phyloP scores from a whole-genome alignment of 2,113 vertebrate species.

The Telmatochromis bifrenatus region DNA sequence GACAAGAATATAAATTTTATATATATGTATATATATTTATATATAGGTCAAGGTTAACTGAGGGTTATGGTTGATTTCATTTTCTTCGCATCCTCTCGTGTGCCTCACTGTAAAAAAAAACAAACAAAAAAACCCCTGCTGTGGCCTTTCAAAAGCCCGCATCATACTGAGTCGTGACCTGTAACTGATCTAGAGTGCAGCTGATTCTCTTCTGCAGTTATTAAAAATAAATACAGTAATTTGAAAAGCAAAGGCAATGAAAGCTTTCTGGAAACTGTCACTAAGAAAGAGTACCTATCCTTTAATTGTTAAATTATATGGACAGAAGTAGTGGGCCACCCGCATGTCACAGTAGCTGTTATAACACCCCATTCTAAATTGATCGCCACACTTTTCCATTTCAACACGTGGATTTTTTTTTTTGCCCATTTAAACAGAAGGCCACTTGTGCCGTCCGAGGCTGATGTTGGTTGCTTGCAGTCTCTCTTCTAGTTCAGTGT shows the following conservation, averaged over 20 bases:
- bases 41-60: not conserved
- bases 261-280: not conserved
- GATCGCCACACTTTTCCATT: not conserved
- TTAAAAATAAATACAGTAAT: not conserved
- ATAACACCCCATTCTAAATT: not conserved
- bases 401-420: not conserved
- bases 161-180: not conserved
- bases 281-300: not conserved
- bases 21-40: not conserved
- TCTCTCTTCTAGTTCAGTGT: not conserved
- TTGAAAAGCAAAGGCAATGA: not conserved
- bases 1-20: not conserved
- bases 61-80: not conserved
- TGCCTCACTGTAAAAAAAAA: not conserved
- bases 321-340: not conserved
- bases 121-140: rapidly evolving
- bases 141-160: not conserved
- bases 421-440: not conserved
- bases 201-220: not conserved
- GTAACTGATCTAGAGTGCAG: not conserved
- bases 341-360: not conserved
- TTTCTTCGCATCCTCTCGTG: not conserved
- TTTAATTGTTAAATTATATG: not conserved
- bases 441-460: not conserved
- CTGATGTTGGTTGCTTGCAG: not conserved